phyloP scores from a whole-genome alignment of 92 coral and sea anemone genomes.

The Zoanthus gigantus region DNA sequence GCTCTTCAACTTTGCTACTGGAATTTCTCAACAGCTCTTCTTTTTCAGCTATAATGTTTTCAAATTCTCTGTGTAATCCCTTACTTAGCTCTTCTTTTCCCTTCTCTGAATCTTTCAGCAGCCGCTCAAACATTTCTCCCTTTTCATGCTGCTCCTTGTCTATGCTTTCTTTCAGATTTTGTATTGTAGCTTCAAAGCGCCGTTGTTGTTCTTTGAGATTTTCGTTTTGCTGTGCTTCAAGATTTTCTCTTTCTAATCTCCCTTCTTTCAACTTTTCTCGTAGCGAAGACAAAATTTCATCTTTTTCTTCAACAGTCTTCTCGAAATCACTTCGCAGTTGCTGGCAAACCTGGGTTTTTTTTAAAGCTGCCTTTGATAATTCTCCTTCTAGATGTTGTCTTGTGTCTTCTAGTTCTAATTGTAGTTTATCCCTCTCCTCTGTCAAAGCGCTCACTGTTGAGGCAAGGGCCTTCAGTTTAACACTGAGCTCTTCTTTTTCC shows the following conservation, averaged over 20 bases:
- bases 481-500: conserved; percentile 66
- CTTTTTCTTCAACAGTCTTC: conserved; percentile 60
- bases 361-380: conserved; percentile 60
- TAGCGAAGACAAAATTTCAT: conserved; percentile 57
- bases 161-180: conserved; percentile 56
- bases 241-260: conserved; percentile 60
- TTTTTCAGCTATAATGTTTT: conserved; percentile 55
- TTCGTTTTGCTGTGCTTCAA: conserved; percentile 47
- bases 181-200: conserved; percentile 44
- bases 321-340: conserved; percentile 73
- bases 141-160: conserved; percentile 72
- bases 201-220: conserved; percentile 32
- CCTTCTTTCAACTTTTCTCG: conserved; percentile 55
- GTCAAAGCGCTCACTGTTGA: conserved; percentile 20
- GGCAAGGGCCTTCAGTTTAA: conserved; percentile 6
- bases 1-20: conserved; percentile 31
- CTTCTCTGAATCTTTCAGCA: conserved; percentile 64
- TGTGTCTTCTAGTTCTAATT: conserved; percentile 55
- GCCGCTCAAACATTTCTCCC: conserved; percentile 81
- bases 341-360: conserved; percentile 69
- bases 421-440: conserved; percentile 47
- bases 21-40: conserved; percentile 51
- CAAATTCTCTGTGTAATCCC: conserved; percentile 64
- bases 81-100: conserved; percentile 73
- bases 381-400: conserved; percentile 54